Base-by-base conservation (phyloP, 2,888 invertebrate genomes). In the Sicus ferrugineus region DNA sequence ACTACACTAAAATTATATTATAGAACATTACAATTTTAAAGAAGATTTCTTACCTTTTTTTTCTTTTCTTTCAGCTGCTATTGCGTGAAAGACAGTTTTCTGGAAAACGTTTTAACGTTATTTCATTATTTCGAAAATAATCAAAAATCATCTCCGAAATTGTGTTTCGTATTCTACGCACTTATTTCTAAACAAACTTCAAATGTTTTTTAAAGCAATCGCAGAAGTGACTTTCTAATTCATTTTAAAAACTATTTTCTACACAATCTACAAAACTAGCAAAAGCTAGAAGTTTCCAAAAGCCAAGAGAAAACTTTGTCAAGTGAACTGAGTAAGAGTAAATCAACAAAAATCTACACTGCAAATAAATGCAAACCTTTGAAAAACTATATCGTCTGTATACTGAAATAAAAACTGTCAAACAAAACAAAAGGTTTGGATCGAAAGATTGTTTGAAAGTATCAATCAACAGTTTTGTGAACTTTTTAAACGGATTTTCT, bases 381-480 rank as follows among this genome's bases (percentile, higher is more conserved):
- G 16, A 34, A 21, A 59, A n/a, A 34, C 9, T 16, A 6, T 59
- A 34, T 11, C n/a, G n/a, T n/a, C n/a, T n/a, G n/a, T n/a, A n/a
- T 42, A 42, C 42, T 42, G 42, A 14, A 42, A n/a, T 42, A n/a
- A n/a, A 50, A 7, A 21, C 7, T n/a, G 50, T 16, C 46, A 46
- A n/a, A 42, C 16, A 42, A 28, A 62, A 46, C n/a, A 23, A 23
- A 21, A 31, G 52, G 19, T 16, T 19, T 34, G 19, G 9, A 59
- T 19, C 3, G 1, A 23, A 2, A n/a, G 21, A 34, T 34, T 59
- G 59, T 59, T 59, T 34, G 21, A 56, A 54, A 69, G 64, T 67
- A 67, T 69, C 54, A 67, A 69, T 69, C 69, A 69, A 72, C 71
- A 72, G 72, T 72, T 67, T 70, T 63, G 68, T 66, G 68, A 68